Conservation (phyloP, 2,888 invertebrate genomes). For the Augiades crinisus region DNA sequence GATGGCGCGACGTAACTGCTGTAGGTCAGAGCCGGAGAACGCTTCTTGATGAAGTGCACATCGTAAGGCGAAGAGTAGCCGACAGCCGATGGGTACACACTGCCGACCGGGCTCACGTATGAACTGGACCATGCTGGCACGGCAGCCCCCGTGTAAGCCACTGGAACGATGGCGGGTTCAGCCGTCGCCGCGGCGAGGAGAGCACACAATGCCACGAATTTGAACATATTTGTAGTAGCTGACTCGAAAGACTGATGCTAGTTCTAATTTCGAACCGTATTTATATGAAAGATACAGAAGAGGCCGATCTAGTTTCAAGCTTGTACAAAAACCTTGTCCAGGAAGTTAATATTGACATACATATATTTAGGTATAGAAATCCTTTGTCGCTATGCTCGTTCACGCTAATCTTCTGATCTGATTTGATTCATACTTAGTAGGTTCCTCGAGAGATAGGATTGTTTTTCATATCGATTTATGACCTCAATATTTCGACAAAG, state of each 20-base stretch:
- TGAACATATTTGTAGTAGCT: slow-evolving; percentile 71
- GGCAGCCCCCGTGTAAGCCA: slow-evolving; percentile 42
- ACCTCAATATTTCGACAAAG: no score
- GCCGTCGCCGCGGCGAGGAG: slow-evolving; percentile 77
- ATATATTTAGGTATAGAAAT: no score
- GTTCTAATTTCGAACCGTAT: slow-evolving; percentile 26
- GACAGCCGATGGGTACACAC: slow-evolving; percentile 36
- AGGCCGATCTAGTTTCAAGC: slow-evolving; percentile 23
- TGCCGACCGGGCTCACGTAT: slow-evolving; percentile 56
- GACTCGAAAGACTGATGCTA: slow-evolving; percentile 60
- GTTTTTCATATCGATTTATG: no score
- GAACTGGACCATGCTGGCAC: slow-evolving; percentile 44
- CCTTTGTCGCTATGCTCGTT: no score
- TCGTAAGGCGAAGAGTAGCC: slow-evolving; percentile 28
- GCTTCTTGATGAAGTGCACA: slow-evolving; percentile 38
- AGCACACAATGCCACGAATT: slow-evolving; percentile 81
- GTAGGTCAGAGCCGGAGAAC: slow-evolving; percentile 28
- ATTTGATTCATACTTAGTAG: no score
- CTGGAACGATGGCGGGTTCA: slow-evolving; percentile 50
- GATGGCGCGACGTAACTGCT: slow-evolving; percentile 31
- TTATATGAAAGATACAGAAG: slow-evolving; percentile 31
- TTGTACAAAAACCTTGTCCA: slow-evolving; percentile 23
- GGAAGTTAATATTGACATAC: slow-evolving; percentile 32
- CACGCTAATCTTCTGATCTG: no score
- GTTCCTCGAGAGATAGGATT: no score